phyloP scores from a whole-genome alignment of 2,113 vertebrate genomes.

The Xenopus borealis region DNA sequence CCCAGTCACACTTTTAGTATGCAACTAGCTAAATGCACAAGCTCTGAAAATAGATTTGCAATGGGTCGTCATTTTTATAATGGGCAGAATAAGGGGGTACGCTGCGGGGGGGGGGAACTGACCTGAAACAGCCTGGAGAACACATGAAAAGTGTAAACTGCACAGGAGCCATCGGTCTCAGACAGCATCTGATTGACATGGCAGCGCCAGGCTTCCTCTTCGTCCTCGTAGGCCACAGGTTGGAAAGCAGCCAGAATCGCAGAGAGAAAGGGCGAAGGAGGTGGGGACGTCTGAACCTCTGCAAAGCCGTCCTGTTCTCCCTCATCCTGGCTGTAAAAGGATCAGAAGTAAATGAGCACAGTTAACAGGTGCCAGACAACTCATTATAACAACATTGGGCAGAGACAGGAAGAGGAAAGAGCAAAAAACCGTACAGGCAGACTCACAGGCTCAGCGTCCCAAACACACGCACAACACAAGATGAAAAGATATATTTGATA shows the following conservation, averaged over 20 bases:
- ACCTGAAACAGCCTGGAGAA: constrained; percentile 97
- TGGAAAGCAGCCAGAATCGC: constrained; percentile 98
- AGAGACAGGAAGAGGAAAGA: neutral
- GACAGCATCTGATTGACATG: constrained; percentile 96
- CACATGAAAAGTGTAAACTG: constrained; percentile 95
- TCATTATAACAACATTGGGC: neutral
- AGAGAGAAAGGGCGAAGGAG: constrained; percentile 93
- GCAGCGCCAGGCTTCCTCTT: constrained; percentile 96
- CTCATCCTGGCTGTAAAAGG: constrained; percentile 85
- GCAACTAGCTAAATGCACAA: too few relatives aligned
- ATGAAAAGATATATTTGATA: constrained; percentile 71
- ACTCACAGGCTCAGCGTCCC: constrained; percentile 70
- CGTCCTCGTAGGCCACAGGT: constrained; percentile 82
- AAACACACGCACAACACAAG: constrained; percentile 68
- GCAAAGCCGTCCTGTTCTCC: constrained; percentile 87
- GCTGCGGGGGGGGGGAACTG: constrained; percentile 46
- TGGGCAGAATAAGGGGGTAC: neutral
- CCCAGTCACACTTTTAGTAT: too few relatives aligned
- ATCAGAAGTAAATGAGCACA: constrained; percentile 19
- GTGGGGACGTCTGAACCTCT: constrained; percentile 86
- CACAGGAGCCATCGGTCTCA: constrained; percentile 88
- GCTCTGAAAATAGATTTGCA: too few relatives aligned
- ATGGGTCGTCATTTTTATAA: too few relatives aligned
- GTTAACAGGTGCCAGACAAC: neutral
- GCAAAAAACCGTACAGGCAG: neutral